Conservation (phyloP, 2,888 invertebrate genomes). For the Anoplius nigerrimus region DNA sequence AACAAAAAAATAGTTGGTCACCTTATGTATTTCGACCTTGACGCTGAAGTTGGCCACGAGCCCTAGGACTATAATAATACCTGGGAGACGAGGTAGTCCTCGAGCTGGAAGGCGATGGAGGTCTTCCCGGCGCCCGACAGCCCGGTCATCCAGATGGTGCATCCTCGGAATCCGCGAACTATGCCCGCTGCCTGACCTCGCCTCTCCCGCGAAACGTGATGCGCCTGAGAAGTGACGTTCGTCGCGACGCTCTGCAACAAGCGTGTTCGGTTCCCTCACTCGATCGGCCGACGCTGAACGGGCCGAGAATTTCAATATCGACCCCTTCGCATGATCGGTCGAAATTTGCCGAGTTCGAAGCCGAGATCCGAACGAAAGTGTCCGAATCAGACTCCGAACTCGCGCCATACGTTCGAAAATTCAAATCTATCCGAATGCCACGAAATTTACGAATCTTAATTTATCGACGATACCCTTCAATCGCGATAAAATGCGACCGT, state of each 20-base stretch:
- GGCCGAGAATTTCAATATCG: not conserved
- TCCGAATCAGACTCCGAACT: too few relatives aligned
- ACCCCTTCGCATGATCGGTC: too few relatives aligned
- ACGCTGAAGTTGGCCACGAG: too few relatives aligned
- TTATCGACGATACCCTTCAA: too few relatives aligned
- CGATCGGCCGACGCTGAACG: not conserved
- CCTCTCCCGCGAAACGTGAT: constrained; percentile 93
- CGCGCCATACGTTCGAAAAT: too few relatives aligned
- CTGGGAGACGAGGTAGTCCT: constrained; percentile 89
- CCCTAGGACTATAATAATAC: constrained; percentile 34
- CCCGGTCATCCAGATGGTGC: constrained; percentile 98
- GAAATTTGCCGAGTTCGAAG: too few relatives aligned
- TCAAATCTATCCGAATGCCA: too few relatives aligned
- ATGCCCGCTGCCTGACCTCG: constrained; percentile 91
- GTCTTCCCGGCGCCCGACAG: constrained; percentile 95
- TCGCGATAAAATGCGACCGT: too few relatives aligned
- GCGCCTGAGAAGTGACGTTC: constrained; percentile 94
- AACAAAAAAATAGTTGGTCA: too few relatives aligned
- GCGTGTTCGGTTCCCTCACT: not conserved
- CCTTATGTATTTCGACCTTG: too few relatives aligned
- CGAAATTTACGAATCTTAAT: too few relatives aligned
- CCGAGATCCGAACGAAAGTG: too few relatives aligned
- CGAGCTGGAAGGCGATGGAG: constrained; percentile 89
- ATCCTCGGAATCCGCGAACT: constrained; percentile 91
- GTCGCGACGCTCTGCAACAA: constrained; percentile 46